Percentiles rank a stretch among this genome's conserved stretches.
These are phyloP conservation scores for Idris sp. DNA, from an alignment of 1,140 invertebrate genomes.

Conservation along the genomic window DNA sequence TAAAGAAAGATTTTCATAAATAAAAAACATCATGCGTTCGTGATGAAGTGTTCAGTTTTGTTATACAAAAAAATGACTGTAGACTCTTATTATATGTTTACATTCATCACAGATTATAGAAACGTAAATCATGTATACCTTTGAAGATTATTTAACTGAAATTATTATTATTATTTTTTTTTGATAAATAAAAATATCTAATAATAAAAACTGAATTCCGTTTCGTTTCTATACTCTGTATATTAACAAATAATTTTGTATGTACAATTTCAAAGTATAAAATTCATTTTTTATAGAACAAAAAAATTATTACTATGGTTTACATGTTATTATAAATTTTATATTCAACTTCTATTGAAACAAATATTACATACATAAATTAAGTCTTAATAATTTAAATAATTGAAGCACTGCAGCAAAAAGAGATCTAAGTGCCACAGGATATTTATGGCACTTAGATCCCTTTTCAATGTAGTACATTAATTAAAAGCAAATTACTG, in stretches of 20 bases:
- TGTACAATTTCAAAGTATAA: constrained; percentile 44
- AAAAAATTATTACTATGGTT: constrained; percentile 23
- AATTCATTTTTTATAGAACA: constrained; percentile 36
- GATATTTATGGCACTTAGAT: too few species aligned
- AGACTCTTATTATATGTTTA: constrained; percentile 36
- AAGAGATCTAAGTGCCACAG: too few species aligned
- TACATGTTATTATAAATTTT: constrained; percentile 23
- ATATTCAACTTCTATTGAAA: constrained; percentile 20
- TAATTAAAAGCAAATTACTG: too few species aligned
- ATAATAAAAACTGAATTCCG: too few species aligned
- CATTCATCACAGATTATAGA: constrained; percentile 28
- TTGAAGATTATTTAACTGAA: too few species aligned
- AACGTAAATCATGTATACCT: constrained; percentile 19
- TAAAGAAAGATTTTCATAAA: too few species aligned
- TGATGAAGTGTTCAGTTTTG: constrained; percentile 20
- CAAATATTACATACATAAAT: too few species aligned
- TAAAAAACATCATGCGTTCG: constrained; percentile 1
- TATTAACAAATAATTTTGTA: constrained; percentile 37
- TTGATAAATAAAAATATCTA: too few species aligned
- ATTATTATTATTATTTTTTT: too few species aligned
- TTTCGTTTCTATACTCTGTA: constrained; percentile 23
- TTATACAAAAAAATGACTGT: constrained; percentile 33
- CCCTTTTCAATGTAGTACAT: too few species aligned
- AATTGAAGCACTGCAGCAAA: too few species aligned
- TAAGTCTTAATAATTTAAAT: too few species aligned